Evolutionary conservation across 2,113 vertebrate species (phyloP), one percentile per base, ranked within the genome.

Genomic region (Pholis gunnellus): DNA sequence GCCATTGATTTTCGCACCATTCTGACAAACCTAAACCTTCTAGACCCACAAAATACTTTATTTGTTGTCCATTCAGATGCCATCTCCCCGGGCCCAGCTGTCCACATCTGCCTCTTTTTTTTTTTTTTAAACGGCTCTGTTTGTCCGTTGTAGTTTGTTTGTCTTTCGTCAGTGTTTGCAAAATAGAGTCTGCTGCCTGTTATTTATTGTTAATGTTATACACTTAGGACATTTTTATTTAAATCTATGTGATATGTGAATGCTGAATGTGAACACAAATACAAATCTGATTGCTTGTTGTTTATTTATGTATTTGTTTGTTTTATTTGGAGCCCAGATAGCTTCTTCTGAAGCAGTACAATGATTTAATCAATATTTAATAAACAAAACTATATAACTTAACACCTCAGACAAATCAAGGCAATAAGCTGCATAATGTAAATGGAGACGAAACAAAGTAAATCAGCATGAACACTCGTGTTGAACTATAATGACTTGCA

Each of bases 1-100:
- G 27, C 66, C 84, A 92, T 92, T 89, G 91, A 92, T 92, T 91
- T 93, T 87, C 75, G 17, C 82, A 85, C 81, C 59, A 29, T 82
- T 74, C 77, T 87, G 72, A 87, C 88, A 86, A 90, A 91, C 50
- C 86, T 66, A 83, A 80, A 90, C 74, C 79, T 81, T 72, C 46
- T 50, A 57, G 56, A 89, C 75, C 68, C 52, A 78, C 27, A 84
- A 78, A 82, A 81, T 74, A 73, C 48, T 78, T 82, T 36, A 78
- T 81, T 66, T 88, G 76, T 72, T 88, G 85, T 88, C 52, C 76
- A 75, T 86, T 87, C 83, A 68, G 72, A 60, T 68, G 52, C 72
- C 18, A 9, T 63, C 70, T 80, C 84, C 78, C 75, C 13, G 4
- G 68, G 68, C 40, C 38, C 31, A 42, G 66, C 54, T 67, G 75